Evolutionary conservation across 1,140 invertebrate species (phyloP).

Genomic region (Pentalonia nigronervosa): DNA sequence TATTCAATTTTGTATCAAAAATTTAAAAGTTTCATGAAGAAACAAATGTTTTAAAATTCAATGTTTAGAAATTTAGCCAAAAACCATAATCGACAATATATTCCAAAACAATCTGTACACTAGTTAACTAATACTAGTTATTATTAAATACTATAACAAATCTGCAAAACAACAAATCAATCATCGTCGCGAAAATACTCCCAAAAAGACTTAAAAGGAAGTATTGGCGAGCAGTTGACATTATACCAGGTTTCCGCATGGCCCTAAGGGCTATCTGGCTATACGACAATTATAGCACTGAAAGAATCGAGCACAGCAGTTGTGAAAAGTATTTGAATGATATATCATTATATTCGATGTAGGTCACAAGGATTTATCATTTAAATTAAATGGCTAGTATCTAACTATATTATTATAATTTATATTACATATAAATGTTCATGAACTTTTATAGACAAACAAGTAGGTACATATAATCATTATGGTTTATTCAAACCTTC

Average conservation of each 20-base stretch:
- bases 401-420: neutral
- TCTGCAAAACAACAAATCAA: neutral
- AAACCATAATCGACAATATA: neutral
- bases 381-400: neutral
- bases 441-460: constrained; percentile 17
- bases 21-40: neutral
- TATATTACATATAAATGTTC: neutral
- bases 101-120: neutral
- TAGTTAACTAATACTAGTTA: neutral
- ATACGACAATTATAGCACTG: neutral
- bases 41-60: too few relatives aligned
- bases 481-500: neutral
- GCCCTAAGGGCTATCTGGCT: neutral
- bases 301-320: neutral
- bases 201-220: constrained; percentile 10
- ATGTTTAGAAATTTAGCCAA: neutral
- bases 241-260: neutral
- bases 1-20: neutral
- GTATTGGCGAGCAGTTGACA: neutral
- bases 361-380: neutral
- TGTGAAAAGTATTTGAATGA: neutral
- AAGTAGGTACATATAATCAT: neutral
- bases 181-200: neutral
- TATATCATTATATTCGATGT: neutral
- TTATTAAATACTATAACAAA: neutral